Evolutionary conservation across 2,113 vertebrate species (phyloP).

Genomic region (Nematolebias whitei): DNA sequence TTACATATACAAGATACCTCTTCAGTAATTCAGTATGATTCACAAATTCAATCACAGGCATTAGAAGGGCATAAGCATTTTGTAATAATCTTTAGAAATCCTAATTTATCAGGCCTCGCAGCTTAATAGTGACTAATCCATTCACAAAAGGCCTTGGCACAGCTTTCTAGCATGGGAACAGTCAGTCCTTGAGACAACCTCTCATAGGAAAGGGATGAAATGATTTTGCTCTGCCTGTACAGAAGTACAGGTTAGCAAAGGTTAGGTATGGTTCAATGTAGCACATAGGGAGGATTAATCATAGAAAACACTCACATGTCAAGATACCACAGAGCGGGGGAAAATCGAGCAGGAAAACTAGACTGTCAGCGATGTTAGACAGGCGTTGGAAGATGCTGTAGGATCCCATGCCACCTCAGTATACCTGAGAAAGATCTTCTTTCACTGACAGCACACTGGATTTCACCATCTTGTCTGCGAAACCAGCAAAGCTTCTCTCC

Average conservation of each 20-base stretch:
- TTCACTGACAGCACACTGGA: conserved; percentile 14
- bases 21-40: conserved; percentile 74
- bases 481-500: conserved; percentile 35
- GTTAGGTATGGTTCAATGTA: conserved; percentile 63
- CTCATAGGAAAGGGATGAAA: conserved; percentile 64
- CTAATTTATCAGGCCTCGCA: conserved; percentile 78
- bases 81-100: conserved; percentile 81
- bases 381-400: conserved; percentile 30
- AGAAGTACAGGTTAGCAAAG: no score
- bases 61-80: conserved; percentile 76
- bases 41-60: conserved; percentile 78
- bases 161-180: conserved; percentile 73
- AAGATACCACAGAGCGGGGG: conserved; percentile 45
- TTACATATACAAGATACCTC: conserved; percentile 58
- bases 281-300: conserved; percentile 67
- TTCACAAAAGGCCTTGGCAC: conserved; percentile 76
- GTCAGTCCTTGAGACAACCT: conserved; percentile 78
- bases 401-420: conserved; percentile 14
- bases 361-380: conserved; percentile 33
- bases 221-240: conserved; percentile 60
- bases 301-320: conserved; percentile 62
- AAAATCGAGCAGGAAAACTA: conserved; percentile 34
- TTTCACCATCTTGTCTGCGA: conserved; percentile 25
- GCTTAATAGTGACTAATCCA: conserved; percentile 81
- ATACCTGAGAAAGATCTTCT: conserved; percentile 26